phyloP scores from a whole-genome alignment of 1,140 invertebrate genomes.

The Brachionus rotundiformis region DNA sequence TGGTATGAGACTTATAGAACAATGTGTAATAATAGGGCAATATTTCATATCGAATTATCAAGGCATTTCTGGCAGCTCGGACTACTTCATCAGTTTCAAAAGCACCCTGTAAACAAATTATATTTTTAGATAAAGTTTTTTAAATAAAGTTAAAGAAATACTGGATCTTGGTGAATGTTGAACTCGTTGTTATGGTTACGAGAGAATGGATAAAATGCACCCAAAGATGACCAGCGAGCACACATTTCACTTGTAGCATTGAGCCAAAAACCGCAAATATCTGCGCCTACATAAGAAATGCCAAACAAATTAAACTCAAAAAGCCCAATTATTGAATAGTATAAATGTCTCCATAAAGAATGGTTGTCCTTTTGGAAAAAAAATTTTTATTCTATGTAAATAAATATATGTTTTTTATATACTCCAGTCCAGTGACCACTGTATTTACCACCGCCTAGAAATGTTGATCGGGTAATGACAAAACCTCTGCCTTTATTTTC shows the following conservation, averaged over 20 bases:
- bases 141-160: neutral
- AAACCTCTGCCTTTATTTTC: constrained; percentile 69
- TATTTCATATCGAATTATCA: constrained; percentile 73
- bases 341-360: constrained; percentile 60
- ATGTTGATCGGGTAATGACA: constrained; percentile 80
- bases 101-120: constrained; percentile 10
- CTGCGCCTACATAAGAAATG: constrained; percentile 76
- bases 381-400: too few species aligned
- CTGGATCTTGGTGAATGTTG: constrained; percentile 58
- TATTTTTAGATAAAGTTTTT: neutral
- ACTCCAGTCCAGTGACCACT: constrained; percentile 90
- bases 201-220: constrained; percentile 66
- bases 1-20: constrained; percentile 73
- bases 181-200: constrained; percentile 59
- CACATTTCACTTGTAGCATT: constrained; percentile 72
- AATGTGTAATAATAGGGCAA: constrained; percentile 81
- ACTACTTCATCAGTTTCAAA: constrained; percentile 59
- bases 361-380: constrained; percentile 58
- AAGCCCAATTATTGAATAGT: constrained; percentile 57
- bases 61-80: constrained; percentile 69
- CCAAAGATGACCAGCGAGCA: constrained; percentile 68
- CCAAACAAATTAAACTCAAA: constrained; percentile 48
- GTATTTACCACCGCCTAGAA: constrained; percentile 76
- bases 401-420: constrained; percentile 55
- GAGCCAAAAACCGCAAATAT: constrained; percentile 83